phyloP scores from a whole-genome alignment of 2,113 vertebrate genomes.

The Hippoglossus stenolepis region DNA sequence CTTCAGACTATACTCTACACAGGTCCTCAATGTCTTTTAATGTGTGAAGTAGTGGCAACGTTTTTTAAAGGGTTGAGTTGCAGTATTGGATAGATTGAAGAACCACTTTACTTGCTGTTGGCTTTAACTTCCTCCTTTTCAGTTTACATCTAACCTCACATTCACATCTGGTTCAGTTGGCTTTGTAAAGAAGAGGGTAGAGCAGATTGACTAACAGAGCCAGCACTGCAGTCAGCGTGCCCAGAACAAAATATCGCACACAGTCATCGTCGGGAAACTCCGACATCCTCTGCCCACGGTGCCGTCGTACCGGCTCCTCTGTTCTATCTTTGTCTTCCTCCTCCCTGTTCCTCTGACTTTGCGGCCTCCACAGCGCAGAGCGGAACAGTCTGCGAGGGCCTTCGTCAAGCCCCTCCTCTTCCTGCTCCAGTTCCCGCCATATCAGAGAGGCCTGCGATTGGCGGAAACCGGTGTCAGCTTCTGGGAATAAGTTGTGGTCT shows the following conservation, averaged over 20 bases:
- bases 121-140: neutral
- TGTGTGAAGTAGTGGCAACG: neutral
- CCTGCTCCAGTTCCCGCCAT: conserved; percentile 99
- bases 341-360: conserved; percentile 46
- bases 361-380: conserved; percentile 72
- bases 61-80: conserved; percentile 20
- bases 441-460: conserved; percentile 99
- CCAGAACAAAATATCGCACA: conserved; percentile 91
- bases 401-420: conserved; percentile 84
- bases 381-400: conserved; percentile 77
- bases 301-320: conserved; percentile 42
- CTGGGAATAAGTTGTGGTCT: conserved; percentile 77
- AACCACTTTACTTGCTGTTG: neutral
- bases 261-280: conserved; percentile 89
- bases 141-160: neutral
- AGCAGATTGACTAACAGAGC: conserved; percentile 92
- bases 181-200: conserved; percentile 89
- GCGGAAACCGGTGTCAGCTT: conserved; percentile 97
- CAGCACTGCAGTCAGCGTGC: conserved; percentile 89
- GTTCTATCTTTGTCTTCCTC: conserved; percentile 61
- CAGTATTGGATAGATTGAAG: neutral
- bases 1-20: neutral
- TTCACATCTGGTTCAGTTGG: conserved; percentile 73
- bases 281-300: conserved; percentile 71
- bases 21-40: too few species aligned